A percentile compares a stretch with the other conserved stretches of the same genome.
These are phyloP conservation scores for Xenopus borealis DNA, from an alignment of 2,113 vertebrate species.

Conservation along the genomic window DNA sequence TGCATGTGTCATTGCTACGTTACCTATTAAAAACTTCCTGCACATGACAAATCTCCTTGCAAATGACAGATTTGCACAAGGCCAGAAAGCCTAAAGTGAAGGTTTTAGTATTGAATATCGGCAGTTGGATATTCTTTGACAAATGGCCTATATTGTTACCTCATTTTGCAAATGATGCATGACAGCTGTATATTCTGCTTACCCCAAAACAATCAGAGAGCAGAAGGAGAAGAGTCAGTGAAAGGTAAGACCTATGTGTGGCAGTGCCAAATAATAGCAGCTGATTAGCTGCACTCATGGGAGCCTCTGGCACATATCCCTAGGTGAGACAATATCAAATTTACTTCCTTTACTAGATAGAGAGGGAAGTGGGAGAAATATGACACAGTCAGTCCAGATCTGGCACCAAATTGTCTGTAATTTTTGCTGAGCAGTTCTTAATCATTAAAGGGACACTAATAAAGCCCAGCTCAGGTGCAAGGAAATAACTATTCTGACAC, in stretches of 20 bases:
- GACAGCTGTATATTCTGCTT: constrained; percentile 50
- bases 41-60: no score
- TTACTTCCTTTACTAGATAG: constrained; percentile 38
- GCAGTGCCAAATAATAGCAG: constrained; percentile 48
- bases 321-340: constrained; percentile 23
- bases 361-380: neutral
- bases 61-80: constrained; percentile 8
- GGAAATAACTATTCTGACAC: no score
- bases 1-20: no score
- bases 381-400: constrained; percentile 39
- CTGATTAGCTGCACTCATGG: constrained; percentile 62
- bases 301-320: constrained; percentile 49
- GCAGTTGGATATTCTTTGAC: constrained; percentile 53
- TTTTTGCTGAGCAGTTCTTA: no score
- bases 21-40: no score
- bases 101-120: constrained; percentile 47
- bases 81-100: constrained; percentile 24
- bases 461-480: no score
- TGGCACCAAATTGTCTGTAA: constrained; percentile 9
- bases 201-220: neutral
- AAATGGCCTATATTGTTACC: constrained; percentile 43
- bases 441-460: no score
- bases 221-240: constrained; percentile 45
- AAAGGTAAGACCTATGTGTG: constrained; percentile 54
- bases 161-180: constrained; percentile 66